Percentiles rank a stretch among this genome's conserved stretches.
Evolutionary conservation across 2,888 invertebrate genomes (phyloP).

Genomic region (Opisthograptis luteolata): DNA sequence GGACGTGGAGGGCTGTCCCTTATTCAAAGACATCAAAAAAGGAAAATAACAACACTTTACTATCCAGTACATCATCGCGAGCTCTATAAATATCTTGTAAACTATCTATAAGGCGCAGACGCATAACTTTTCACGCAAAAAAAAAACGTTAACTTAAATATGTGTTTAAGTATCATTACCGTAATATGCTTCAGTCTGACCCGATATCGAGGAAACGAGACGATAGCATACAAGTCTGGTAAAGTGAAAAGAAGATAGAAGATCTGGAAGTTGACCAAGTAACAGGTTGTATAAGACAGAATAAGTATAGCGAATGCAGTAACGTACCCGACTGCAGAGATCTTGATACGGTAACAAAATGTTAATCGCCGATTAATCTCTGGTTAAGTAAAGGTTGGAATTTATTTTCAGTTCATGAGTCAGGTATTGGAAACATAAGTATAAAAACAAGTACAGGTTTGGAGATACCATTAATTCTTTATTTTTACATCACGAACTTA

Average conservation of each 20-base stretch:
- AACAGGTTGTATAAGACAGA: slow-evolving; percentile 80
- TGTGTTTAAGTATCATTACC: slow-evolving; percentile 83
- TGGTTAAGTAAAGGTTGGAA: slow-evolving; percentile 31
- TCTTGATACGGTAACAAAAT: slow-evolving; percentile 55
- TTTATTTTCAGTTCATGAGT: slow-evolving; percentile 3
- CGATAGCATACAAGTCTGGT: slow-evolving; percentile 38
- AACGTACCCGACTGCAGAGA: slow-evolving; percentile 66
- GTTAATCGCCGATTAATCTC: slow-evolving; percentile 39
- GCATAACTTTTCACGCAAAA: slow-evolving; percentile 71
- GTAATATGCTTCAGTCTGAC: slow-evolving; percentile 78
- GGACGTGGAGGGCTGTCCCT: slow-evolving; percentile 62
- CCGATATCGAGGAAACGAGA: slow-evolving; percentile 65
- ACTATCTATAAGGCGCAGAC: slow-evolving; percentile 50
- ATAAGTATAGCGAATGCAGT: slow-evolving; percentile 76
- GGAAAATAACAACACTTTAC: not conserved
- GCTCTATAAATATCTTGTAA: slow-evolving; percentile 36
- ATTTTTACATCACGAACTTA: no score
- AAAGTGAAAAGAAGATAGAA: slow-evolving; percentile 50
- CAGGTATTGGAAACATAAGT: no score
- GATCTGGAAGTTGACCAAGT: slow-evolving; percentile 75
- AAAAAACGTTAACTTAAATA: slow-evolving; percentile 81
- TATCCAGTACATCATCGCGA: slow-evolving; percentile 21
- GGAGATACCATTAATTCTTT: not conserved
- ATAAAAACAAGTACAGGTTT: no score
- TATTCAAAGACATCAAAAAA: slow-evolving; percentile 17